Evolutionary conservation across 2,797 vertebrate genomes (phyloP), one percentile per base, ranked within the genome.

Genomic region (Somateria mollissima): DNA sequence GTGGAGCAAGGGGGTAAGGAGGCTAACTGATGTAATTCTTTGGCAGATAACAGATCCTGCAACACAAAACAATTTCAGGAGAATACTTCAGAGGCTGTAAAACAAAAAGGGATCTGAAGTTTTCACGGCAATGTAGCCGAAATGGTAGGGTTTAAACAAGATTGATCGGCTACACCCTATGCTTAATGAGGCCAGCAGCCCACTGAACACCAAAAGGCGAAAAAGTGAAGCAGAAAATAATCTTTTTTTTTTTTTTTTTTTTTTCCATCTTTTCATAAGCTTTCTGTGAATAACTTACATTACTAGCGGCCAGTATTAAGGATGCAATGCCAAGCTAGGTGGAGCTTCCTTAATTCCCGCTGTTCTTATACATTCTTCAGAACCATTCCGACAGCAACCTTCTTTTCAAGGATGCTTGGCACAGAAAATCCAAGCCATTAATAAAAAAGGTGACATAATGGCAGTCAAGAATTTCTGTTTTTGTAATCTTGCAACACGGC

Each of bases 1-100:
- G 10, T 6, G 0, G 2, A 3, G 1, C 0, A 9, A 7, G 1
- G 2, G 3, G 1, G 3, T 19, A 7, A 5, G 9, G 20, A 71
- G 14, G 45, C 13, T 61, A 81, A 32, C 3, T 32, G 22, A 30
- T 19, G 25, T 3, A 53, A 77, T 67, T 62, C 45, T 39, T 34
- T 53, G 56, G 30, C 37, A 82, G 56, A 45, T 18, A 56, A 69
- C 6, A 37, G 72, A 78, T 41, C 67, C 28, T 32, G 36, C 28
- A 25, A 16, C 11, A 58, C 24, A 56, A 49, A 53, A 30, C 27
- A 14, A 13, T 34, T 43, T 43, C 53, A 54, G 19, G 22, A 49
- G 34, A 36, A 67, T 51, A 51, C 10, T 53, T 39, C 57, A 32
- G 64, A 78, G 27, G 16, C 30, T 47, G 41, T 17, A 41, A 80